phyloP scores from a whole-genome alignment of 53 echinoderm and acorn worm genomes.

The Paracentrotus lividus region DNA sequence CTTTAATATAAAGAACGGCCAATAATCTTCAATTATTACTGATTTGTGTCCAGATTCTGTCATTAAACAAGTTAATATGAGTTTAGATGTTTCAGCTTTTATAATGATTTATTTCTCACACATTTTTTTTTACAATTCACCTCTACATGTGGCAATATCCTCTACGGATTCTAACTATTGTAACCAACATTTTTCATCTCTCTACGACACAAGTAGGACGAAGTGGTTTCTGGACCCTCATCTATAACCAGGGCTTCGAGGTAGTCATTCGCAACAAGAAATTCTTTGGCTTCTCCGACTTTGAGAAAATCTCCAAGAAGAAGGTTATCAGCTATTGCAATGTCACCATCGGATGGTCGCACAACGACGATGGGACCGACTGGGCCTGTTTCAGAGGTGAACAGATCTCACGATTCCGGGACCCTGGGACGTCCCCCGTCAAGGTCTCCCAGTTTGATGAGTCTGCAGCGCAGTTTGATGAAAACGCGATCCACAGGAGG shows the following conservation, averaged over 20 bases:
- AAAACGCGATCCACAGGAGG: conserved; percentile 61
- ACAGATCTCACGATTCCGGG: conserved; percentile 66
- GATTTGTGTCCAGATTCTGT: no score
- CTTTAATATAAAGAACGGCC: no score
- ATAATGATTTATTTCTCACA: no score
- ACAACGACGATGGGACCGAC: conserved; percentile 76
- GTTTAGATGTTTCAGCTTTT: no score
- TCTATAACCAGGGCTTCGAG: conserved; percentile 87
- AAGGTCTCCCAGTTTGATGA: conserved; percentile 47
- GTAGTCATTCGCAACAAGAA: conserved; percentile 77
- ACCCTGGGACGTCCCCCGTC: conserved; percentile 2
- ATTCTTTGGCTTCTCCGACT: conserved; percentile 82
- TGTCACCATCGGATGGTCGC: conserved; percentile 78
- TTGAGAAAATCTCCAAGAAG: conserved; percentile 72
- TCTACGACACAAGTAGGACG: conserved; percentile 52
- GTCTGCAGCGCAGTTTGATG: conserved; percentile 50
- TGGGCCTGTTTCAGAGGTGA: conserved; percentile 83
- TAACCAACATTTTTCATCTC: neutral
- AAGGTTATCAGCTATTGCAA: conserved; percentile 79
- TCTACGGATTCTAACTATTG: neutral
- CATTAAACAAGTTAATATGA: no score
- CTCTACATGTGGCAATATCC: neutral
- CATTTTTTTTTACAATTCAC: no score
- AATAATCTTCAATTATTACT: no score
- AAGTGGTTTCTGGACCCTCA: conserved; percentile 83